These are phyloP conservation scores for Dinomys branickii DNA, from an alignment of 2,113 vertebrate species.

Conservation along the genomic window DNA sequence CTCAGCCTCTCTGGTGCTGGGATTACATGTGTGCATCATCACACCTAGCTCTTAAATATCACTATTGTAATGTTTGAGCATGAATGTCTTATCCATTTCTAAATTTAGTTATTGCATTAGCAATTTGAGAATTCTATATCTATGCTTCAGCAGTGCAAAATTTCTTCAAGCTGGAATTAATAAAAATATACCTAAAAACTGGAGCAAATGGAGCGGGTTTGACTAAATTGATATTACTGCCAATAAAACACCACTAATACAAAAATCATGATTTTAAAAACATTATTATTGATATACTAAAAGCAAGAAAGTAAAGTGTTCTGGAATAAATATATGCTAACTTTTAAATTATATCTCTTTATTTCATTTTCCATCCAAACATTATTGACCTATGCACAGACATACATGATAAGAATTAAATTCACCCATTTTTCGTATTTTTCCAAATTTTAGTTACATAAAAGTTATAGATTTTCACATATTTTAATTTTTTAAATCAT, in stretches of 20 bases:
- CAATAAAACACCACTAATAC: constrained; percentile 1
- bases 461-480: constrained; percentile 20
- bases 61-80: neutral
- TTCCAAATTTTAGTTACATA: neutral
- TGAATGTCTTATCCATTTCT: neutral
- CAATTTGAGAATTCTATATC: constrained; percentile 22
- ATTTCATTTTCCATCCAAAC: constrained; percentile 38
- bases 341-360: neutral
- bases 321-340: neutral
- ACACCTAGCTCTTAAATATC: neutral
- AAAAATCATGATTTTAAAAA: neutral
- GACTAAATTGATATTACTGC: neutral
- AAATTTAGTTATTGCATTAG: neutral
- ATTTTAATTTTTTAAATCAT: neutral
- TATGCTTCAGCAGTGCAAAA: neutral
- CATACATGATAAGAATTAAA: constrained; percentile 12
- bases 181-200: constrained; percentile 45
- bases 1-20: neutral
- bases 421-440: constrained; percentile 3
- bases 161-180: constrained; percentile 44
- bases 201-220: neutral
- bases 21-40: neutral
- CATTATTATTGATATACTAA: neutral
- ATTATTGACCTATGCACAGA: neutral
- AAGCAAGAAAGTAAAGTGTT: neutral